A percentile compares a stretch with the other conserved stretches of the same genome.
Conservation (phyloP, 2,797 vertebrate genomes). For the Adrianichthys oophorus region DNA sequence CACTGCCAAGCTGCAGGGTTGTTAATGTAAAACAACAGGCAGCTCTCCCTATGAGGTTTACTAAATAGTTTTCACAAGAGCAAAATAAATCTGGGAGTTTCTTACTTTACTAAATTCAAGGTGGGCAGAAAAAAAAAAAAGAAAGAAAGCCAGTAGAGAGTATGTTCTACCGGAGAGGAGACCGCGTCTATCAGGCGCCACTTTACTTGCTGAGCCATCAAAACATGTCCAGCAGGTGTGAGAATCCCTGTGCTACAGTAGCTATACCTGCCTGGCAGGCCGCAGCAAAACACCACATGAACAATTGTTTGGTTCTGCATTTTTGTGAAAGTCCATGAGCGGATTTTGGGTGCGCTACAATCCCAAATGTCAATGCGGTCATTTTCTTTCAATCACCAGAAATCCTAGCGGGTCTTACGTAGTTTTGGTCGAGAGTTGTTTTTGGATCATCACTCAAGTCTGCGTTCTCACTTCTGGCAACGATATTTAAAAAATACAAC, state of each 20-base stretch:
- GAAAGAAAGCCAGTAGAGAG: slow-evolving; percentile 8
- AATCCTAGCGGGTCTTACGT: slow-evolving; percentile 8
- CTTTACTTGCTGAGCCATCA: slow-evolving; percentile 46
- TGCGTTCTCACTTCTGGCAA: slow-evolving; percentile 44
- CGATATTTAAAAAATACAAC: slow-evolving; percentile 49
- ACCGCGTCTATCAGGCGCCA: slow-evolving; percentile 25
- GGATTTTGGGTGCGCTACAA: slow-evolving; percentile 8
- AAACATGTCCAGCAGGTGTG: not conserved
- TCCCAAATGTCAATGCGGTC: slow-evolving; percentile 2
- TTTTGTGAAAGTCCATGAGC: slow-evolving; percentile 50
- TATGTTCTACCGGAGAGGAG: slow-evolving; percentile 4
- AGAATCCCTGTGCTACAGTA: slow-evolving; percentile 39
- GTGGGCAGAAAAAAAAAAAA: slow-evolving; percentile 40
- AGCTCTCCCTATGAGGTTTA: slow-evolving; percentile 55
- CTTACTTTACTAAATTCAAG: slow-evolving; percentile 40
- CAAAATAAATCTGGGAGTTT: slow-evolving; percentile 59
- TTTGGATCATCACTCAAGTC: slow-evolving; percentile 25
- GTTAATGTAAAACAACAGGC: slow-evolving; percentile 72
- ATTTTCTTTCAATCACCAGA: slow-evolving; percentile 15
- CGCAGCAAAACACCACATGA: slow-evolving; percentile 21
- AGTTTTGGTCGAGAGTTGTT: slow-evolving; percentile 38
- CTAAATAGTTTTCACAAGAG: slow-evolving; percentile 61
- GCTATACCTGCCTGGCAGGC: slow-evolving; percentile 56
- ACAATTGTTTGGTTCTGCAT: slow-evolving; percentile 53
- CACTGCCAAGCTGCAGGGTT: slow-evolving; percentile 65